Conservation (phyloP, 2,888 invertebrate species). For the Neoaliturus tenellus region DNA sequence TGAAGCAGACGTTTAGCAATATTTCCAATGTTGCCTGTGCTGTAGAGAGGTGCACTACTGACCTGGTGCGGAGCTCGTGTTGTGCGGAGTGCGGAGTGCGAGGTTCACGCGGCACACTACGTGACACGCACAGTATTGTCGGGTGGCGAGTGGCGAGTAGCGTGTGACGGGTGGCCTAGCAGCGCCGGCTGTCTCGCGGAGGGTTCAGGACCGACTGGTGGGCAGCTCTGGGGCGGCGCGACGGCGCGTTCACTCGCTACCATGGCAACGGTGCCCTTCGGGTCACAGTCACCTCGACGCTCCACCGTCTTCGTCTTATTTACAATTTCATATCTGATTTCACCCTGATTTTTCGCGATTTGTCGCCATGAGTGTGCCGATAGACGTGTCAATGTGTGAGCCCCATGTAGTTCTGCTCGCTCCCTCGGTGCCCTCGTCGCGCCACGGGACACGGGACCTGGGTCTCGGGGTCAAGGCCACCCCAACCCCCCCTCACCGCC, state of each 20-base stretch:
- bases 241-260: neutral
- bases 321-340: slow-evolving; percentile 32
- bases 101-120: neutral
- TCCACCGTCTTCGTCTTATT: neutral
- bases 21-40: no score
- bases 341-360: slow-evolving; percentile 7
- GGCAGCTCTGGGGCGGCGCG: neutral
- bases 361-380: neutral
- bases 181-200: neutral
- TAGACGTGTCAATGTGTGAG: no score
- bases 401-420: neutral
- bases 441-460: neutral
- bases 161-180: no score
- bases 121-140: neutral
- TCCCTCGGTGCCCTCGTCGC: neutral
- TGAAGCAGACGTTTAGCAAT: no score
- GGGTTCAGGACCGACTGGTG: neutral
- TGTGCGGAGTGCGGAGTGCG: neutral
- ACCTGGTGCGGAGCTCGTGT: neutral
- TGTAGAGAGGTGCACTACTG: neutral
- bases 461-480: neutral
- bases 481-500: neutral
- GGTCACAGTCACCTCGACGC: slow-evolving; percentile 6
- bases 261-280: slow-evolving; percentile 27
- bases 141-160: neutral